Percentiles rank a stretch among this genome's conserved stretches.
Conservation (phyloP, 2,797 vertebrate genomes). For the Urophycis tenuis region DNA sequence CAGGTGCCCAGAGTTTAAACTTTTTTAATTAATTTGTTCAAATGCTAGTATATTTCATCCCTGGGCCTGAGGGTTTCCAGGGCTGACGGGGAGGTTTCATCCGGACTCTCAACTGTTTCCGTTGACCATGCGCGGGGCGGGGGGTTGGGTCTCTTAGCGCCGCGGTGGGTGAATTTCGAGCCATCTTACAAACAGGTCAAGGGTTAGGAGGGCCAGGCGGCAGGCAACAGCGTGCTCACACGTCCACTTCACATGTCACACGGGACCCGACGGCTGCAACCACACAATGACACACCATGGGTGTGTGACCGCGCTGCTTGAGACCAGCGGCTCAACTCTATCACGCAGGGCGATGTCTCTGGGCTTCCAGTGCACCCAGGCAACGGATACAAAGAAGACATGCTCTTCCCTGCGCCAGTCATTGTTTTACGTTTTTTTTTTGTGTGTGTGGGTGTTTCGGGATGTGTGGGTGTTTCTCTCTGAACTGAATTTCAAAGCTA, state of each 20-base stretch:
- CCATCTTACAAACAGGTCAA: constrained; percentile 63
- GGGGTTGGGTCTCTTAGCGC: constrained; percentile 46
- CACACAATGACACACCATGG: constrained; percentile 13
- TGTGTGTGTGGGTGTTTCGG: too few relatives aligned
- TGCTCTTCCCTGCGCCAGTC: too few relatives aligned
- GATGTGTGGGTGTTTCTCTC: too few relatives aligned
- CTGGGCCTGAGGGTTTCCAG: constrained; percentile 11
- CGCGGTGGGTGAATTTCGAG: constrained; percentile 72
- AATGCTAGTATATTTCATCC: not conserved
- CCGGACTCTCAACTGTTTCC: constrained; percentile 31
- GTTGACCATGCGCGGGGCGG: constrained; percentile 35
- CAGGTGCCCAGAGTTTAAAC: constrained; percentile 20
- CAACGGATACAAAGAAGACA: too few relatives aligned
- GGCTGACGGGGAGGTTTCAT: constrained; percentile 31
- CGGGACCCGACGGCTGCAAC: not conserved
- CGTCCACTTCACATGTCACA: constrained; percentile 20
- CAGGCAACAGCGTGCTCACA: constrained; percentile 21
- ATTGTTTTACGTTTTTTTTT: too few relatives aligned
- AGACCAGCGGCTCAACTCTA: too few relatives aligned
- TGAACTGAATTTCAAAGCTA: too few relatives aligned
- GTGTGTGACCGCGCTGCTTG: not conserved
- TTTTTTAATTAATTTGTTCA: constrained; percentile 20
- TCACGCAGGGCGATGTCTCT: not conserved
- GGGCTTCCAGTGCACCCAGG: not conserved
- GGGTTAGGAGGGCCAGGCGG: constrained; percentile 41